Base-by-base conservation (phyloP, 2,888 invertebrate genomes). In the Pomacea canaliculata region DNA sequence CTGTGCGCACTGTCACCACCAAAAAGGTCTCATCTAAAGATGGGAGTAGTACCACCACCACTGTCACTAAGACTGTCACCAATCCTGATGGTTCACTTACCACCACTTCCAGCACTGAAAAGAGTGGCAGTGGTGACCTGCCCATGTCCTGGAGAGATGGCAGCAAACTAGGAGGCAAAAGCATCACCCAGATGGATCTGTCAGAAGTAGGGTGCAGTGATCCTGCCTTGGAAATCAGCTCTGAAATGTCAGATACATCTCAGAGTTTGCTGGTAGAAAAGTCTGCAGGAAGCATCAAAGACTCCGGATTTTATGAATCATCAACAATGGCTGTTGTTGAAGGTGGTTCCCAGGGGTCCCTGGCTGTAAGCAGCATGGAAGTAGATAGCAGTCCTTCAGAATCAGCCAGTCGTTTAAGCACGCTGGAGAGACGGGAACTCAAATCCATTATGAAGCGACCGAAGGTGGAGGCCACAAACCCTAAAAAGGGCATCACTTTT, bases 401-500 rank as follows among this genome's bases (percentile, higher is more conserved):
- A 37, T 60, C 63, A 0, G 16, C 48, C 16, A 63, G 71, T 0
- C 59, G 10, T 48, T 75, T 71, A 63, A 78, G 80, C 7, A 72
- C 77, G n/a, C 46, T 80, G 71, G 80, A 80, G 65, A 72, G 80
- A 16, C 70, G 75, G 7, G 67, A 81, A 37, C 78, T 85, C n/a
- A 87, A 85, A 73, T 89, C 89, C 19, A 87, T 87, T 76, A 89
- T 90, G 86, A 90, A 89, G 83, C 84, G 76, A 70, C 80, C 85
- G 37, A 80, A 79, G 66, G 79, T 85, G 8, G 84, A 84, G 27
- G 73, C 77, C 23, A 80, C 76, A 0, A 74, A 78, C 46, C 79
- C 79, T 46, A 89, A 87, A 81, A 87, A 85, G 76, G 90, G 87
- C 66, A 90, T 90, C 76, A 87, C 83, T 13, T 90, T 90, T 83